Base-by-base conservation (phyloP, 2,113 vertebrate genomes). In the Dendrocopos noguchii region DNA sequence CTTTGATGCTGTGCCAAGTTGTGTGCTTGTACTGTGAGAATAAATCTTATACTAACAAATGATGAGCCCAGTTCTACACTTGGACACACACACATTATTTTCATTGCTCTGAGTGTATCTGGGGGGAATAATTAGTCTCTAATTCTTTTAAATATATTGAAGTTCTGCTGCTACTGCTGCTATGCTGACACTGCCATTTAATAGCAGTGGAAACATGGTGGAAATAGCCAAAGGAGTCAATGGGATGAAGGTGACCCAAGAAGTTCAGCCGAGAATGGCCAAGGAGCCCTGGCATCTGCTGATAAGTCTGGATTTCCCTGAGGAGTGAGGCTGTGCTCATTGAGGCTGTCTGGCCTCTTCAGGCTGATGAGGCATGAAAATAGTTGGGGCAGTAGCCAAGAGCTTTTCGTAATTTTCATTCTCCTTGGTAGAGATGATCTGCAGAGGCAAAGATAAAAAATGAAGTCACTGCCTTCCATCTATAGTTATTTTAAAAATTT, bases 291-390 rank as follows among this genome's bases (percentile, higher is more conserved):
- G 53, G 56, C 74, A 87, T 47, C 57, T 72, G 31, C 78, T 82
- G 46, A 2, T 72, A 83, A 8, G 13, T 65, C 70, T 82, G 59
- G 52, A 31, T 70, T 87, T 91, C 74, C 83, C 73, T 55, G 59
- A 10, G 36, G 76, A 93, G 53, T 7, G 65, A 86, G 55, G 20
- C 27, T 73, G 21, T 72, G 59, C 55, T 87, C 44, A 75, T 72
- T 21, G 8, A 55, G 74, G 27, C 83, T 92, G 81, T 55, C 70
- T 34, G 80, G 31, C 55, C 55, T 84, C 73, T 31, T 90, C 77
- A 75, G 60, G 46, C 77, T 95, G 86, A 84, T 87, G 84, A 92
- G 77, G 74, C 93, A 52, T 93, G 92, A 88, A 94, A 92, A 52
- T 66, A 70, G 61, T 73, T 66, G 70, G 59, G 95, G 29, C 74